Evolutionary conservation across 2,113 vertebrate genomes (phyloP).

Genomic region (Seriola dumerili): DNA sequence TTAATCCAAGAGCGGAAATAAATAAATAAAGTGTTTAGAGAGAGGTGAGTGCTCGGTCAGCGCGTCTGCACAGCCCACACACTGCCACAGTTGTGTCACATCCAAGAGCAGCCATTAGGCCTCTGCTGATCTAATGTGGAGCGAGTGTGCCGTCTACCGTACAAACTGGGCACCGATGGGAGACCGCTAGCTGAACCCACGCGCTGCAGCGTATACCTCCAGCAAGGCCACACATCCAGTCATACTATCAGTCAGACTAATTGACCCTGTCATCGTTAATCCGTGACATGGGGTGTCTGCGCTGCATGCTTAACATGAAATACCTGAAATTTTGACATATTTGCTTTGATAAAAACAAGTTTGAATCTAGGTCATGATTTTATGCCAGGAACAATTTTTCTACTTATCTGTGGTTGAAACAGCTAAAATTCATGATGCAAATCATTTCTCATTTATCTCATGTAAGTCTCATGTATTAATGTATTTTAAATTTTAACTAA

Average conservation of each 20-base stretch:
- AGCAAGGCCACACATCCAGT: not conserved
- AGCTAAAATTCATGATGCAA: not conserved
- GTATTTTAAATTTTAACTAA: no score
- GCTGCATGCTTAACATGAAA: not conserved
- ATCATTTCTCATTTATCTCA: not conserved
- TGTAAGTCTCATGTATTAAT: no score
- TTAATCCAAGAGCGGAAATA: conserved; percentile 70
- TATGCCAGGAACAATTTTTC: not conserved
- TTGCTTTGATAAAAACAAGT: not conserved
- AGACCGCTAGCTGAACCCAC: conserved; percentile 46
- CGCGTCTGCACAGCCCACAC: conserved; percentile 63
- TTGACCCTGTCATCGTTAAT: conserved; percentile 27
- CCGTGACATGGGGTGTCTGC: not conserved
- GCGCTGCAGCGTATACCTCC: not conserved
- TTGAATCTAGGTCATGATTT: not conserved
- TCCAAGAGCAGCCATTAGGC: conserved; percentile 64
- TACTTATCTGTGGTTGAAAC: not conserved
- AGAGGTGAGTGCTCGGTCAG: conserved; percentile 86
- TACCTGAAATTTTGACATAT: not conserved
- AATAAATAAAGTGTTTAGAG: conserved; percentile 77
- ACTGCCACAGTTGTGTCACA: conserved; percentile 68
- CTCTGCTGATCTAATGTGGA: conserved; percentile 73
- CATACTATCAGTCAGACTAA: conserved; percentile 33
- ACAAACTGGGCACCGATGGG: conserved; percentile 42
- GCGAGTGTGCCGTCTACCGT: conserved; percentile 82